Evolutionary conservation across 2,113 vertebrate genomes (phyloP).

Genomic region (Dicaeum eximium): DNA sequence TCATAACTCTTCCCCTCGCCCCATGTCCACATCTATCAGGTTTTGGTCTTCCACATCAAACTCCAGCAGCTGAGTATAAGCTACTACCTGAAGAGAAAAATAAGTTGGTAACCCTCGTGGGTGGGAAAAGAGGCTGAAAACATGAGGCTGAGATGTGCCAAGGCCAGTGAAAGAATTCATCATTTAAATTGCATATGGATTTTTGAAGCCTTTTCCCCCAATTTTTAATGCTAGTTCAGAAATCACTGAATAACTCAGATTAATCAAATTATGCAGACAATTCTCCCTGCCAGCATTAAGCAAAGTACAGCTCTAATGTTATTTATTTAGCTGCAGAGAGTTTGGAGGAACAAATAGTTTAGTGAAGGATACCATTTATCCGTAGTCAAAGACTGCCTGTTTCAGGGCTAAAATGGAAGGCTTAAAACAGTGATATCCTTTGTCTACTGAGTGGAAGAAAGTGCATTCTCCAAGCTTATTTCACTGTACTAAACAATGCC

Average conservation of each 20-base stretch:
- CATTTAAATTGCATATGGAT: not conserved
- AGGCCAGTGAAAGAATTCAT: not conserved
- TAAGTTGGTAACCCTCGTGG: not conserved
- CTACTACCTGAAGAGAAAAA: not conserved
- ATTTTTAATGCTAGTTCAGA: not conserved
- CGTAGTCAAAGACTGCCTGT: not conserved
- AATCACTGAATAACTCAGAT: not conserved
- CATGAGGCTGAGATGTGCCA: not conserved
- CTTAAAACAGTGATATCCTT: not conserved
- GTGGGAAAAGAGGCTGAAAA: not conserved
- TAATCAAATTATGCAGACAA: not conserved
- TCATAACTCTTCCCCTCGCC: accelerated
- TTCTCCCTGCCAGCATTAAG: not conserved
- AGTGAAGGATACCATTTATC: not conserved
- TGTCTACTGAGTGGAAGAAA: not conserved
- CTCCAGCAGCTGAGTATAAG: not conserved
- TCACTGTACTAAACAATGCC: not conserved
- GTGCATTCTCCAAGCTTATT: not conserved
- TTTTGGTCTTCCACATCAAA: not conserved
- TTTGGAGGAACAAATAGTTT: not conserved
- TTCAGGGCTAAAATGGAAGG: not conserved
- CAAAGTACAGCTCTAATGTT: not conserved
- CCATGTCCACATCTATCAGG: not conserved
- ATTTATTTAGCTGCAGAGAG: not conserved
- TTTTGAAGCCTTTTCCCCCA: not conserved